Evolutionary conservation across 2,797 vertebrate genomes (phyloP).

Genomic region (Apodemus agrarius): DNA sequence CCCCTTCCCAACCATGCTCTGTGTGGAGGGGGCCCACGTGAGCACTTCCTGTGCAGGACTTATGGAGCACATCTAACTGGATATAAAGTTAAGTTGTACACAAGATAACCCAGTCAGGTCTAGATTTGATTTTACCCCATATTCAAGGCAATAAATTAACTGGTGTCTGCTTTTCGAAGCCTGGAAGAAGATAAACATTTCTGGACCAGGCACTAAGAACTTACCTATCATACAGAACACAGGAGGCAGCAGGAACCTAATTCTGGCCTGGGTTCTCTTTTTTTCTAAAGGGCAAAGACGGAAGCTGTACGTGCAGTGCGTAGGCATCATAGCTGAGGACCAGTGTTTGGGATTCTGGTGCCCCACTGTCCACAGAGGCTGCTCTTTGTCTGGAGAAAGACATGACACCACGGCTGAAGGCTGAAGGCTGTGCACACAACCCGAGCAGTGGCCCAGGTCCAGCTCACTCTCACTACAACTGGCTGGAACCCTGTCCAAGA

Average conservation of each 20-base stretch:
- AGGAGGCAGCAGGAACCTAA: not conserved
- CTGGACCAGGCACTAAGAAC: not conserved
- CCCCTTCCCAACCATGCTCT: not conserved
- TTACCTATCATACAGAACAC: not conserved
- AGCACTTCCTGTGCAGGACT: not conserved
- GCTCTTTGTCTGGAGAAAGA: slow-evolving; percentile 15
- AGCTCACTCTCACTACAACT: not conserved
- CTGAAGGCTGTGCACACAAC: not conserved
- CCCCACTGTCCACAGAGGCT: not conserved
- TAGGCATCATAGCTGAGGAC: not conserved
- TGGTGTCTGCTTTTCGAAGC: not conserved
- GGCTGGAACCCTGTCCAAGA: not conserved
- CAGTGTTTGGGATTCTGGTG: not conserved
- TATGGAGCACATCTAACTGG: not conserved
- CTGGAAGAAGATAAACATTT: slow-evolving; percentile 31
- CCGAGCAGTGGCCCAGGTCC: not conserved
- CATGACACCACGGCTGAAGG: not conserved
- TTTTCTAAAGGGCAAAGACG: not conserved
- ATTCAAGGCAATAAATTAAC: not conserved
- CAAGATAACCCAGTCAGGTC: not conserved
- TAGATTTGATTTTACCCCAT: not conserved
- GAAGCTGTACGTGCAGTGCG: not conserved
- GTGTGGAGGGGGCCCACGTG: not conserved
- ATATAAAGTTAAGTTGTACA: not conserved
- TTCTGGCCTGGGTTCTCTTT: not conserved